Evolutionary conservation across 53 echinoderm and acorn worm genomes (phyloP).

Genomic region (Henricia sp.): DNA sequence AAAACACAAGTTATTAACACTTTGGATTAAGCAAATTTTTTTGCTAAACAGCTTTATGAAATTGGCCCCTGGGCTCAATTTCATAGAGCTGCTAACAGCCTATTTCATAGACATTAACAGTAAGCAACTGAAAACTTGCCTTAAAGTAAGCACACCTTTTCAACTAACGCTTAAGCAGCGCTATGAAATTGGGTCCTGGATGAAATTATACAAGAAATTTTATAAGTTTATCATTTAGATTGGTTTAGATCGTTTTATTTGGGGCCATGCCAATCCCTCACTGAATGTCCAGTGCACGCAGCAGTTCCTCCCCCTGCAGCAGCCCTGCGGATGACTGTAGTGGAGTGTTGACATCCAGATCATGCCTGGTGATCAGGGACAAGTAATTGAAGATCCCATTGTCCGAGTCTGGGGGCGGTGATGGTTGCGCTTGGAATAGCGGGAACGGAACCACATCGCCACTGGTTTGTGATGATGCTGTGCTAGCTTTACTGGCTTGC

Average conservation of each 20-base stretch:
- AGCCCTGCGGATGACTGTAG: conserved; percentile 63
- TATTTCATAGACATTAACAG: no score
- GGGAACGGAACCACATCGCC: background rate
- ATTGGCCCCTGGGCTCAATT: no score
- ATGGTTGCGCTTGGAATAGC: conserved; percentile 6
- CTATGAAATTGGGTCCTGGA: no score
- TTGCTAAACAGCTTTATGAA: no score
- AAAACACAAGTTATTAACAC: no score
- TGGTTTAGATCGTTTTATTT: background rate
- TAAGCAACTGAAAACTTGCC: no score
- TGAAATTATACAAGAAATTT: background rate
- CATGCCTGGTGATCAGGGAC: conserved; percentile 71
- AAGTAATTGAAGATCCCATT: conserved; percentile 24
- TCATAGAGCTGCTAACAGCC: no score
- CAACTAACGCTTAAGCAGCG: no score
- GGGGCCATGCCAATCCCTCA: background rate
- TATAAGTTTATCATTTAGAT: background rate
- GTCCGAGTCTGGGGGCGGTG: background rate
- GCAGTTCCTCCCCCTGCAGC: conserved; percentile 85
- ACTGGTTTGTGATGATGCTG: background rate
- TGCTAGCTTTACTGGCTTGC: background rate
- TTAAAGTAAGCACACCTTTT: no score
- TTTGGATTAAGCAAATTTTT: no score
- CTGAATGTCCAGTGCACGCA: conserved; percentile 71
- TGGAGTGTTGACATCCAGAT: conserved; percentile 89